Evolutionary conservation across 2,113 vertebrate genomes (phyloP).

Genomic region (Nothoprocta pentlandii): DNA sequence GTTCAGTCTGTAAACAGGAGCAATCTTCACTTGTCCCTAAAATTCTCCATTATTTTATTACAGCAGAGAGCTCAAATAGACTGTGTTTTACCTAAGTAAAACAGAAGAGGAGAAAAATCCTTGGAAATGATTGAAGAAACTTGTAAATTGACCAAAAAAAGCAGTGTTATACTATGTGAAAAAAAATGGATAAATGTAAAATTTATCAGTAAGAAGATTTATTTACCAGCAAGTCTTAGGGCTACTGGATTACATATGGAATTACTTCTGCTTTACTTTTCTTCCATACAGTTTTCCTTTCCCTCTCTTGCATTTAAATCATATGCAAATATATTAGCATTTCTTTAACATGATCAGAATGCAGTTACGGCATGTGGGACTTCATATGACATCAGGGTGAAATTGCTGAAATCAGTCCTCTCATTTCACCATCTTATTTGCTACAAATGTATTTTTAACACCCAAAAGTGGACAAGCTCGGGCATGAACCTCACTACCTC

Average conservation of each 20-base stretch:
- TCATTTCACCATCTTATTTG: background rate
- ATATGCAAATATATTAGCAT: background rate
- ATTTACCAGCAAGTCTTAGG: background rate
- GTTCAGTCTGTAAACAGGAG: background rate
- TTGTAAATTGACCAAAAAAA: background rate
- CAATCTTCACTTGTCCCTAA: background rate
- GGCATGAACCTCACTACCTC: background rate
- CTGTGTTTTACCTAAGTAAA: background rate
- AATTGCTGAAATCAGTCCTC: fast-evolving
- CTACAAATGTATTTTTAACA: background rate
- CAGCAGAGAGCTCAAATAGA: background rate
- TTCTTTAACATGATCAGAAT: background rate
- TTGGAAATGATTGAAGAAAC: background rate
- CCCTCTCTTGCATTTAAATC: background rate
- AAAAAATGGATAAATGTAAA: background rate
- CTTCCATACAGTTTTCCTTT: background rate
- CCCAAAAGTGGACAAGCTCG: background rate
- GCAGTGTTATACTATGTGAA: background rate
- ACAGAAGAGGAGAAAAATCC: background rate
- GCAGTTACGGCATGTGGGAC: background rate
- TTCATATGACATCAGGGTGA: background rate
- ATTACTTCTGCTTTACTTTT: background rate
- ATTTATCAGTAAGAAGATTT: background rate
- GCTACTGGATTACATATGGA: background rate
- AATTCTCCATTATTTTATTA: background rate